Base-by-base conservation (phyloP, 1,140 invertebrate genomes). In the Temnothorax longispinosus region DNA sequence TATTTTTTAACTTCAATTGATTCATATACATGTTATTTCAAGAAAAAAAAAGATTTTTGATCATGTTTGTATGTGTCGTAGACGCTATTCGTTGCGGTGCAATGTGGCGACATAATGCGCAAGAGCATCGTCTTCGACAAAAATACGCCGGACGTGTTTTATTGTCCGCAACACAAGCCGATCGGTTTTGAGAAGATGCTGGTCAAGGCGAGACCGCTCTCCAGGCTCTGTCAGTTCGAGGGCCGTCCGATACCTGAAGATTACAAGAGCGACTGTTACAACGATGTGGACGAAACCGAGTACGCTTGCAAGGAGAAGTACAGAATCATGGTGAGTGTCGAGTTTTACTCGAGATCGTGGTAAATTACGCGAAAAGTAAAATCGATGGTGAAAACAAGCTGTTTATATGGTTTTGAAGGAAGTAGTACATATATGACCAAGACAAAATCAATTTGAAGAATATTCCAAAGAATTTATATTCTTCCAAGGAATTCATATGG, bases 261-360 rank as follows among this genome's bases (percentile, higher is more conserved):
- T 91, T 97, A 98, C 95, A 97, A 97, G 93, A 97, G 97, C 52
- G 98, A 98, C 92, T 98, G 98, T 91, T 98, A 98, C 94, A 97
- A 97, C 92, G 97, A 98, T 93, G 96, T 98, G 11, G 97, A 98
- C 92, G 97, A 98, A 94, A 97, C 97, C 18, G 97, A 97, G 74
- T 98, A 97, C 92, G 98, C 97, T 15, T 98, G 98, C 94, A 97
- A 98, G 93, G 98, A 98, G 93, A 98, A 98, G 93, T 97, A 97
- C 90, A 95, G 97, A 93, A 98, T 98, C 88, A 97, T 98, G 97
- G 97, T 98, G 94, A 96, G 95, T 90, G 81, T 21, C 27, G 27
- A 47, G n/a, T 38, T 82, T 72, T 54, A 65, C 27, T 27, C 1
- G 27, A 27, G 27, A 27, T 27, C 27, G 27, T 27, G 27, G 1